These are phyloP conservation scores for Chelon auratus DNA, from an alignment of 2,797 vertebrate species.

Conservation along the genomic window DNA sequence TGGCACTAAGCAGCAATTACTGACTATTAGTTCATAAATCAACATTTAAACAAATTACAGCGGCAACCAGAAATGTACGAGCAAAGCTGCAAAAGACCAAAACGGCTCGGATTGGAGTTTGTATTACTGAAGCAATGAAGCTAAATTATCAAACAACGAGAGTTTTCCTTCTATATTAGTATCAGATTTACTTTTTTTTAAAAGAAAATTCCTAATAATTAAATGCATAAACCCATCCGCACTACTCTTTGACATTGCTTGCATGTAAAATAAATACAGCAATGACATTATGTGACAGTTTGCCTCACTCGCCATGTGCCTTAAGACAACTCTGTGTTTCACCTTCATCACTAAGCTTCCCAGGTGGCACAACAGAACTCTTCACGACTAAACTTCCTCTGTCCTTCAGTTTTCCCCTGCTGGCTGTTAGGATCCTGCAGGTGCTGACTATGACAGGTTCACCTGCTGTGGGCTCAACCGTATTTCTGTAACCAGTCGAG, in stretches of 20 bases:
- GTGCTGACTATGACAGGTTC: constrained; percentile 75
- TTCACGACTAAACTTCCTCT: constrained; percentile 60
- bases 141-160: background rate
- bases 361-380: constrained; percentile 54
- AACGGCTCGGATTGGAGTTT: constrained; percentile 37
- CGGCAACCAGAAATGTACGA: constrained; percentile 41
- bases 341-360: constrained; percentile 51
- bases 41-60: constrained; percentile 84
- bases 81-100: constrained; percentile 53
- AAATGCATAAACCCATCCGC: background rate
- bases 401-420: constrained; percentile 65
- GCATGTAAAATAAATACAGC: background rate
- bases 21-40: constrained; percentile 86
- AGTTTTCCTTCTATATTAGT: background rate
- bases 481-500: constrained; percentile 69
- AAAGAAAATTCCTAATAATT: background rate
- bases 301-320: constrained; percentile 26
- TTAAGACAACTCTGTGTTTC: constrained; percentile 45
- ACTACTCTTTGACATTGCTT: background rate
- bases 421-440: constrained; percentile 68
- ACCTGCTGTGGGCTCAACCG: constrained; percentile 74
- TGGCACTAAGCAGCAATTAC: constrained; percentile 84
- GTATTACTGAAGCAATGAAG: background rate
- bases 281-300: constrained; percentile 11
- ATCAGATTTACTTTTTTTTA: background rate